These are phyloP conservation scores for Lemur catta DNA, from an alignment of 2,797 vertebrate species.

Conservation along the genomic window DNA sequence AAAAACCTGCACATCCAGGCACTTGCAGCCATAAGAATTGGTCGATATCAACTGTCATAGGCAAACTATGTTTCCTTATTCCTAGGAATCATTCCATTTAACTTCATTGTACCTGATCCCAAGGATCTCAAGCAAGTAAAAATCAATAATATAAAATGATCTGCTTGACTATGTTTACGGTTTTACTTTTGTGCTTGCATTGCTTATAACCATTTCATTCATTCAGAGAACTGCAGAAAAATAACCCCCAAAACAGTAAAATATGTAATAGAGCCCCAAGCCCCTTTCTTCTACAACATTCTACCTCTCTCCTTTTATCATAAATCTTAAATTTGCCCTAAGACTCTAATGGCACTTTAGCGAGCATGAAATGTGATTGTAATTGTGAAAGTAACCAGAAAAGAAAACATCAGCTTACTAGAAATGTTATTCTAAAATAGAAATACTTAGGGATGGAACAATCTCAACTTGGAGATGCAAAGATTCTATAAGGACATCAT, in stretches of 20 bases:
- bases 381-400: background rate
- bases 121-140: background rate
- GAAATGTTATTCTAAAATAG: background rate
- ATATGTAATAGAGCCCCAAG: background rate
- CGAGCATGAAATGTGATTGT: background rate
- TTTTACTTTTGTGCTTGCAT: background rate
- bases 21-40: background rate
- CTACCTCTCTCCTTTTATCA: background rate
- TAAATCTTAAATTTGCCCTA: conserved; percentile 20
- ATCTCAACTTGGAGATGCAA: background rate
- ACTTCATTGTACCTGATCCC: background rate
- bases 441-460: background rate
- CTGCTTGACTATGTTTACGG: background rate
- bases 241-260: background rate
- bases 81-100: background rate
- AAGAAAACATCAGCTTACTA: background rate
- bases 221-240: background rate
- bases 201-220: background rate
- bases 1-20: background rate
- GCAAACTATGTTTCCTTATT: background rate
- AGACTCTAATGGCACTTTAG: background rate
- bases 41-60: background rate
- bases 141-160: background rate
- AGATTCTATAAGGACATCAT: background rate
- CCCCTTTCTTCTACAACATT: background rate